These are phyloP conservation scores for Leptarthrus brevirostris DNA, from an alignment of 2,888 invertebrate genomes.

Conservation along the genomic window DNA sequence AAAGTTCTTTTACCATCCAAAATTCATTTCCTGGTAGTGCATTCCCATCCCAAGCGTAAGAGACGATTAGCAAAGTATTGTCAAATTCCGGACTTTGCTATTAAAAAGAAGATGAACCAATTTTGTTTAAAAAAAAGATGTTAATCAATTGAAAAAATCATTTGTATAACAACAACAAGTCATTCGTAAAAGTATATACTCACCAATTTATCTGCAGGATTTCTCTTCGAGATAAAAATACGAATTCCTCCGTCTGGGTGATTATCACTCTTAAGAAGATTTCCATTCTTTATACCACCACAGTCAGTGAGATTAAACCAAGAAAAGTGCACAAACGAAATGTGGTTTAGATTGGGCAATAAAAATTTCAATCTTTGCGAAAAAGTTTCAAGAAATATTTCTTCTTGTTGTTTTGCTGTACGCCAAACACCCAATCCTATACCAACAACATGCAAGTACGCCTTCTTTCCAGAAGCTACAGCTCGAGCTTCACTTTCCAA, in stretches of 20 bases:
- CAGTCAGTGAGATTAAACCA: slow-evolving; percentile 70
- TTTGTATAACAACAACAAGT: no score
- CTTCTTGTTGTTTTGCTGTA: slow-evolving; percentile 71
- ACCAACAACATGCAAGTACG: slow-evolving; percentile 76
- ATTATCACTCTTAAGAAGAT: slow-evolving; percentile 57
- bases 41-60: slow-evolving; percentile 80
- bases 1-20: slow-evolving; percentile 69
- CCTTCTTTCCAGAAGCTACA: slow-evolving; percentile 67
- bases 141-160: no score
- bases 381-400: slow-evolving; percentile 74
- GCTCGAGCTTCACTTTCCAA: slow-evolving; percentile 74
- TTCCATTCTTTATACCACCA: slow-evolving; percentile 68
- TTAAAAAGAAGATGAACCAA: no score
- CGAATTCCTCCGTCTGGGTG: slow-evolving; percentile 68
- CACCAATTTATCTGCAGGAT: slow-evolving; percentile 70
- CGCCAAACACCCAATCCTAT: slow-evolving; percentile 78
- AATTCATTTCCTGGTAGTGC: slow-evolving; percentile 80
- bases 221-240: slow-evolving; percentile 69
- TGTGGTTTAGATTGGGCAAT: slow-evolving; percentile 68
- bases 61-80: slow-evolving; percentile 72
- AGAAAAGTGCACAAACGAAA: slow-evolving; percentile 76
- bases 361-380: slow-evolving; percentile 71
- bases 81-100: slow-evolving; percentile 63
- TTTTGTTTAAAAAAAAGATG: no score
- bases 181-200: no score